Conservation (phyloP, 2,797 vertebrate genomes). For the Dipus sagitta region DNA sequence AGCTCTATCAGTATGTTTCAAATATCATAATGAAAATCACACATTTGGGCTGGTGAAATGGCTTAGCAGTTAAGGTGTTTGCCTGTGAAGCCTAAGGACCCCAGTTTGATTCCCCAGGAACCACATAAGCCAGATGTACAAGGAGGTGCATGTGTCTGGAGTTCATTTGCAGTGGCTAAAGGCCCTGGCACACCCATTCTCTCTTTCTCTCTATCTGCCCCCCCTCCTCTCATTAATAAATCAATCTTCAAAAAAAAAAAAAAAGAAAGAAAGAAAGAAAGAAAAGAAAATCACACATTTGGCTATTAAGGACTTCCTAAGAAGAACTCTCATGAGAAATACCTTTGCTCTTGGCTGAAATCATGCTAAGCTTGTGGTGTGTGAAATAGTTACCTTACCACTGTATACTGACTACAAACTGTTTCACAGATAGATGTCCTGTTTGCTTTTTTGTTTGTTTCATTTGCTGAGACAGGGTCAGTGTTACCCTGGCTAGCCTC, state of each 20-base stretch:
- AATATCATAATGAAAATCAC: not conserved
- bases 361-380: not conserved
- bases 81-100: no score
- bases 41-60: not conserved
- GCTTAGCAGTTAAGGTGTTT: no score
- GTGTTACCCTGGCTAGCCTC: not conserved
- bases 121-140: no score
- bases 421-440: not conserved
- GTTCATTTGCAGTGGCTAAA: no score
- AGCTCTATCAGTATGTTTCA: not conserved
- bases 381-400: not conserved
- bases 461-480: not conserved
- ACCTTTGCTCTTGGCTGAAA: constrained; percentile 22
- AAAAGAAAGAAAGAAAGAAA: no score
- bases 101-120: no score
- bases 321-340: not conserved
- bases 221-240: no score
- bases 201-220: no score
- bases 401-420: not conserved
- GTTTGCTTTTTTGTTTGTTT: not conserved
- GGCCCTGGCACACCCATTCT: no score
- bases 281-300: not conserved
- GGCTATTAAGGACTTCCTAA: not conserved
- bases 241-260: no score
- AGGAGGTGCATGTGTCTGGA: no score